phyloP scores from a whole-genome alignment of 1,140 invertebrate species.

The Pygmarrhopalites habei region DNA sequence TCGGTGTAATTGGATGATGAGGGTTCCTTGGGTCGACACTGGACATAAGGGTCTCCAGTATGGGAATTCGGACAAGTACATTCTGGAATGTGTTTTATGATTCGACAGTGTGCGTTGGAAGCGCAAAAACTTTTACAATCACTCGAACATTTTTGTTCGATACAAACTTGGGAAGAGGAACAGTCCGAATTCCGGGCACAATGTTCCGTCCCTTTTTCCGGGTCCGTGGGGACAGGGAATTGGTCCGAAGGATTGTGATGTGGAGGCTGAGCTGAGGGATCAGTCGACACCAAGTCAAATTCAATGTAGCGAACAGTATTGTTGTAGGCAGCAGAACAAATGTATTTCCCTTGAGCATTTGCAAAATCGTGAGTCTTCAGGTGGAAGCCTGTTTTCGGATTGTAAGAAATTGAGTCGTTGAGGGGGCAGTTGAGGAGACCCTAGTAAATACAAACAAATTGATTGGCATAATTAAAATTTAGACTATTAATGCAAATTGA shows the following conservation, averaged over 20 bases:
- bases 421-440: conserved; percentile 25
- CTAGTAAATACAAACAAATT: conserved; percentile 2
- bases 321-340: conserved; percentile 26
- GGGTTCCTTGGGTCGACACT: neutral
- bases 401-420: conserved; percentile 25
- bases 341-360: conserved; percentile 19
- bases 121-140: neutral
- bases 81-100: conserved; percentile 6
- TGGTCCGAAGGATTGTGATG: conserved; percentile 8
- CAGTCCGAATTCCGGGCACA: conserved; percentile 11
- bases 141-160: conserved; percentile 2
- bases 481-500: neutral
- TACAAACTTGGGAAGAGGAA: neutral
- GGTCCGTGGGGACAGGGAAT: neutral
- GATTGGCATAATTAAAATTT: neutral
- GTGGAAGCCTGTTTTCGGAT: conserved; percentile 28
- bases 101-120: neutral
- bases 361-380: conserved; percentile 20
- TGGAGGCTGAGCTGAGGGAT: no score
- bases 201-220: neutral
- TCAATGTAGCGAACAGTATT: conserved; percentile 25
- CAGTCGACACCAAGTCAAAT: no score
- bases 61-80: neutral
- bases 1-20: neutral
- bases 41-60: neutral